Evolutionary conservation across 2,797 vertebrate genomes (phyloP).

Genomic region (Gephyroberyx darwinii): DNA sequence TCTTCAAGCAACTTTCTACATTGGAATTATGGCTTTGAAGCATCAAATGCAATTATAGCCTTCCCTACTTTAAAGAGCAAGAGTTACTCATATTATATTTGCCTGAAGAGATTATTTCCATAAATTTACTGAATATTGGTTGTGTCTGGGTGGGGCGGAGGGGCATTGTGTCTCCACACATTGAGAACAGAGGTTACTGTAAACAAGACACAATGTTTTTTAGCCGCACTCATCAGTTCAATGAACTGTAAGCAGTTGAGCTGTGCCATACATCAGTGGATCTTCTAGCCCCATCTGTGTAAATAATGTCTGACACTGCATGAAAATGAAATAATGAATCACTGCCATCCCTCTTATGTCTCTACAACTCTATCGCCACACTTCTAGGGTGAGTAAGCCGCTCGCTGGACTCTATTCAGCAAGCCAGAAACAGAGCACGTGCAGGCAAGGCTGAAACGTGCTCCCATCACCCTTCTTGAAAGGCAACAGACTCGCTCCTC

Average conservation of each 20-base stretch:
- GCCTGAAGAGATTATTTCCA: conserved; percentile 13
- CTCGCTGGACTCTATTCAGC: conserved; percentile 36
- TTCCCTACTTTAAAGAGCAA: neutral
- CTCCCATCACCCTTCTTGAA: conserved; percentile 36
- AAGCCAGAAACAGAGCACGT: neutral
- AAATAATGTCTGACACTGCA: conserved; percentile 52
- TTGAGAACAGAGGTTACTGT: conserved; percentile 27
- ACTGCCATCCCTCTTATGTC: conserved; percentile 45
- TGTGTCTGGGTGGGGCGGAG: neutral
- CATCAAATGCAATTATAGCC: conserved; percentile 6
- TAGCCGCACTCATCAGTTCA: conserved; percentile 49
- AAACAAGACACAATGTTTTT: conserved; percentile 38
- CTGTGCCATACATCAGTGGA: conserved; percentile 47
- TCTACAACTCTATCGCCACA: conserved; percentile 37
- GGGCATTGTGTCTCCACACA: neutral
- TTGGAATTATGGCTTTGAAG: conserved; percentile 6
- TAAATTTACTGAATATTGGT: conserved; percentile 16
- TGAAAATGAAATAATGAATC: conserved; percentile 66
- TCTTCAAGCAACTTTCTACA: neutral
- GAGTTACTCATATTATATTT: conserved; percentile 3
- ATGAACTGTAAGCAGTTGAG: conserved; percentile 53
- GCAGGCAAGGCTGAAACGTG: conserved; percentile 8
- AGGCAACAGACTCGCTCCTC: conserved; percentile 19
- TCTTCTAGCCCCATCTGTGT: conserved; percentile 61
- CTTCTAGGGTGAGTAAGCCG: conserved; percentile 6